A percentile compares a stretch with the other conserved stretches of the same genome.
These are phyloP conservation scores for Nettapus auritus DNA, from an alignment of 2,113 vertebrate species.

Conservation along the genomic window DNA sequence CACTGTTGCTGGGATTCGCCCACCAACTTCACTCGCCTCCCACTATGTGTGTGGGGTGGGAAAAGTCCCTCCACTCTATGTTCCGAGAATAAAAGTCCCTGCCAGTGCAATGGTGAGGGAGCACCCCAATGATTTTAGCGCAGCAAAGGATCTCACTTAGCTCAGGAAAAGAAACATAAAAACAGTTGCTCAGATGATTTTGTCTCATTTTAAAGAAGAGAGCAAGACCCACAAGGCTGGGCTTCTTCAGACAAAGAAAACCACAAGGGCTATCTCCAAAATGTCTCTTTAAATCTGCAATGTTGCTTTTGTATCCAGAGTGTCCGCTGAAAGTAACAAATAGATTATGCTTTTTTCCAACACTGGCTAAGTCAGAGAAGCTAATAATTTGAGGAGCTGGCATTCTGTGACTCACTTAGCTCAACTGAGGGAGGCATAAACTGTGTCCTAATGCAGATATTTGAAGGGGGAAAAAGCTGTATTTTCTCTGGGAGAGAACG, in stretches of 20 bases:
- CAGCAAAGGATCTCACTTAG: background rate
- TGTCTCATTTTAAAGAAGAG: background rate
- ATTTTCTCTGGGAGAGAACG: slow-evolving; percentile 32
- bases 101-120: background rate
- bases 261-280: rapidly evolving
- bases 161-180: background rate
- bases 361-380: background rate
- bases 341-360: background rate
- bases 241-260: background rate
- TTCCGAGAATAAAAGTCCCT: background rate
- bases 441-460: slow-evolving; percentile 36
- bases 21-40: background rate
- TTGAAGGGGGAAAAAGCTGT: slow-evolving; percentile 33
- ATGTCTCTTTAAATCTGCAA: background rate
- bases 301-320: background rate
- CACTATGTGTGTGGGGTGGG: background rate
- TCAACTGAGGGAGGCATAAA: slow-evolving; percentile 18
- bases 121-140: background rate
- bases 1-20: background rate
- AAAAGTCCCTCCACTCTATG: background rate
- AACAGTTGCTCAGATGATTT: background rate
- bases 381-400: slow-evolving; percentile 36
- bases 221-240: background rate
- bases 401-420: slow-evolving; percentile 36
- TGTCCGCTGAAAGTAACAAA: background rate